phyloP scores from a whole-genome alignment of 2,797 vertebrate genomes.

The Petrocephalus schoutedeni region DNA sequence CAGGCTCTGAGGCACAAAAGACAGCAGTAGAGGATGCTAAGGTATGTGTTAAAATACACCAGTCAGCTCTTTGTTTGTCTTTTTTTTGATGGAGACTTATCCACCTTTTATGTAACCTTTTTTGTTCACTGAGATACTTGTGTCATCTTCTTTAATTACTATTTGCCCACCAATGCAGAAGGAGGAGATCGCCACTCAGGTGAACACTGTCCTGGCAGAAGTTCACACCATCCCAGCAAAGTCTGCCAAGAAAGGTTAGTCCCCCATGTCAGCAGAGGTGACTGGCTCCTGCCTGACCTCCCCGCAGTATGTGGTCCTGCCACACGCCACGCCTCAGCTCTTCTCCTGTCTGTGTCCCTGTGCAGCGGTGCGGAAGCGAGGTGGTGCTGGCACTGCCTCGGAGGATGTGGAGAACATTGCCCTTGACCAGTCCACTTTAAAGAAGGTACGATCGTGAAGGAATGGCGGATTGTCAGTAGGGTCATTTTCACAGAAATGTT shows the following conservation, averaged over 20 bases:
- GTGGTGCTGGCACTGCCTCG: constrained; percentile 30
- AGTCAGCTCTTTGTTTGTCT: neutral
- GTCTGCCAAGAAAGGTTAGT: constrained; percentile 55
- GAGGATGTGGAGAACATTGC: constrained; percentile 51
- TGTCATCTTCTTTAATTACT: neutral
- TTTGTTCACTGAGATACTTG: neutral
- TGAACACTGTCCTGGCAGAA: constrained; percentile 54
- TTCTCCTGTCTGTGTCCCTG: neutral
- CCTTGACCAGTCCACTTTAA: constrained; percentile 34
- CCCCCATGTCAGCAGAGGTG: neutral
- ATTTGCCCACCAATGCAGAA: constrained; percentile 38
- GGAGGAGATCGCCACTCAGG: constrained; percentile 53
- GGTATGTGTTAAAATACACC: constrained; percentile 36
- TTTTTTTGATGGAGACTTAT: neutral
- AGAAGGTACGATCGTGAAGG: constrained; percentile 45
- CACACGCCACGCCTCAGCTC: neutral
- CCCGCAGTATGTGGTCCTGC: neutral
- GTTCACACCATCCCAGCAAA: constrained; percentile 53
- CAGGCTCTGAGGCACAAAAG: constrained; percentile 54
- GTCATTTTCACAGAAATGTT: neutral
- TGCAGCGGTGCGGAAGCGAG: constrained; percentile 48
- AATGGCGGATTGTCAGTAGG: neutral
- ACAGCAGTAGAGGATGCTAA: constrained; percentile 47
- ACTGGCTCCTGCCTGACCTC: neutral
- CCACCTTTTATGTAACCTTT: neutral